Conservation (phyloP, 2,888 invertebrate genomes). For the Tipula helvola region DNA sequence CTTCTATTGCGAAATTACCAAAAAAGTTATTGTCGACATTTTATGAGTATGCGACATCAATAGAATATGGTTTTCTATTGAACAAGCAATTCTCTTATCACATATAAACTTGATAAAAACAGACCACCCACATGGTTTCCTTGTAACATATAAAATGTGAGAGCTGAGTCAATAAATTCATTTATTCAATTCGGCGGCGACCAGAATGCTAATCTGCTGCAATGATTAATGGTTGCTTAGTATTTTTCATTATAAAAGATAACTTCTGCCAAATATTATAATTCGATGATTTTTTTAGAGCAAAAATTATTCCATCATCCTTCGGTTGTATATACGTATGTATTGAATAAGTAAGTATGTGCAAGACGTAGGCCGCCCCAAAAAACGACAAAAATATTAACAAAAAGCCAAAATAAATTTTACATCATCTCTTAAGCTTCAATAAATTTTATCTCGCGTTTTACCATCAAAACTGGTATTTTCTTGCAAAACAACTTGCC, state of each 20-base stretch:
- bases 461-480: not conserved
- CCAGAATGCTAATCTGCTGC: not conserved
- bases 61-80: not conserved
- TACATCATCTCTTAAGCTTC: not conserved
- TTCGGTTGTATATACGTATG: not conserved
- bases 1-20: too few relatives aligned
- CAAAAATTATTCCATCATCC: not conserved
- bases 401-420: not conserved
- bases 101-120: not conserved
- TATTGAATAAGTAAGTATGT: not conserved
- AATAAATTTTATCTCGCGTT: not conserved
- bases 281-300: not conserved
- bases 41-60: too few relatives aligned
- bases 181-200: not conserved
- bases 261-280: not conserved
- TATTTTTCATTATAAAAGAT: not conserved
- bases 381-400: not conserved
- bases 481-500: not conserved
- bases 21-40: too few relatives aligned
- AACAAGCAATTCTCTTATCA: not conserved
- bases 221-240: not conserved
- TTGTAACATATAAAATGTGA: not conserved
- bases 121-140: not conserved
- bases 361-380: not conserved
- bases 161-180: not conserved